Base-by-base conservation (phyloP, 2,888 invertebrate genomes). In the Hyposoter didymator region DNA sequence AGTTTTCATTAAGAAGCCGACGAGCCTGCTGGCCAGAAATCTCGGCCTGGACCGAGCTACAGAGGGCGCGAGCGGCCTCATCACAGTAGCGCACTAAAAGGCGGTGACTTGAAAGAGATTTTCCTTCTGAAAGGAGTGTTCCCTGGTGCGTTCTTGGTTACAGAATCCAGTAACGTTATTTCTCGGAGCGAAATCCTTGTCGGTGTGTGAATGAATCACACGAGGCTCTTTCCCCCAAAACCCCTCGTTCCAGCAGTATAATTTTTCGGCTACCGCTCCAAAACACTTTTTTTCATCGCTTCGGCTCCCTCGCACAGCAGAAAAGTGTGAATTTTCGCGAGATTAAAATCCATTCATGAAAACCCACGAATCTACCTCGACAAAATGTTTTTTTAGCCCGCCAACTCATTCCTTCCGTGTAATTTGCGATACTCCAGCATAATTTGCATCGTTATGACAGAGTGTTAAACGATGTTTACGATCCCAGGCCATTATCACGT, bases 21-120 rank as follows among this genome's bases (percentile, higher is more conserved):
- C 78, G 70, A 62, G 52, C 28, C 22, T 49, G 62, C 69, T 74
- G 4, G 45, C 45, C 43, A 52, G 52, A 47, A 45, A 17, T 17
- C 19, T 28, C 7, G 17, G 22, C n/a, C 17, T 52, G 19, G 67
- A 59, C 45, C 64, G 76, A 67, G 59, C 19, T 52, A 28, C 12
- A 52, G 35, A 55, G 70, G 73, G 78, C 62, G 45, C 64, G 84
- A 80, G 79, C 74, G 78, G 73, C 86, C 64, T 84, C 83, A 52
- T 76, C 32, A 82, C 84, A 82, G 87, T 86, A 89, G 89, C 39
- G 39, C 39, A 88, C 89, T 90, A 92, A 91, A 91, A 90, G 91
- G 92, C 93, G 93, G 93, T 90, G 88, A 93, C 89, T 93, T 93
- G 90, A 93, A 93, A 93, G 92, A 90, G 89, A 89, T 91, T 92